Conservation (phyloP, 2,888 invertebrate genomes). For the Leptopilina drosophilae region DNA sequence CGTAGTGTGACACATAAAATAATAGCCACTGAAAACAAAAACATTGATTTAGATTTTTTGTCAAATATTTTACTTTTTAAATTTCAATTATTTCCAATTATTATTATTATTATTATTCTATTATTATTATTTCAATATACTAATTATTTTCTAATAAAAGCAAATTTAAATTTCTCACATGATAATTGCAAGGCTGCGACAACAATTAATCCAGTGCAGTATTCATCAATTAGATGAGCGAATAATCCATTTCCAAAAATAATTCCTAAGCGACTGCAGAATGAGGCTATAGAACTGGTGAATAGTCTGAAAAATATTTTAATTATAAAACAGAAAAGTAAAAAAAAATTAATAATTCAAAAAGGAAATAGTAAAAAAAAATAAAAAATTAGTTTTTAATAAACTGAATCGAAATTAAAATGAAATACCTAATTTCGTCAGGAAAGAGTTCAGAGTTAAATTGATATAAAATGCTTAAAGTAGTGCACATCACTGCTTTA, state of each 20-base stretch:
- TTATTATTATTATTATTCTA: no score
- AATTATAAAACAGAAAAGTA: not conserved
- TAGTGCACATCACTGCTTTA: constrained; percentile 86
- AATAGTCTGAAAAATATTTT: constrained; percentile 81
- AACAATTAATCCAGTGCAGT: constrained; percentile 85
- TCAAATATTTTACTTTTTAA: not conserved
- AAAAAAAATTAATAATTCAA: not conserved
- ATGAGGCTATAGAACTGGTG: constrained; percentile 86
- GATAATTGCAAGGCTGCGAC: constrained; percentile 46
- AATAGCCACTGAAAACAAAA: constrained; percentile 7
- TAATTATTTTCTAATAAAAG: not conserved
- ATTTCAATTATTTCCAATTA: not conserved
- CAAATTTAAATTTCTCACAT: constrained; percentile 31
- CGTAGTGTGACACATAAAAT: not conserved
- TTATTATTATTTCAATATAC: not conserved
- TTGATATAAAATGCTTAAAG: constrained; percentile 86
- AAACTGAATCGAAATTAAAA: not conserved
- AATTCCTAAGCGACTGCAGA: constrained; percentile 86
- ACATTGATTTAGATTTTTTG: not conserved
- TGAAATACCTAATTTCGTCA: constrained; percentile 84
- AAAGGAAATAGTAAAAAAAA: no score
- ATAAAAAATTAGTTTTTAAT: no score
- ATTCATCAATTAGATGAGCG: constrained; percentile 86
- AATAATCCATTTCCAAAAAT: constrained; percentile 85
- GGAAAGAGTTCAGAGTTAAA: constrained; percentile 88